Base-by-base conservation (phyloP, 2,797 vertebrate genomes). In the Catharus ustulatus region DNA sequence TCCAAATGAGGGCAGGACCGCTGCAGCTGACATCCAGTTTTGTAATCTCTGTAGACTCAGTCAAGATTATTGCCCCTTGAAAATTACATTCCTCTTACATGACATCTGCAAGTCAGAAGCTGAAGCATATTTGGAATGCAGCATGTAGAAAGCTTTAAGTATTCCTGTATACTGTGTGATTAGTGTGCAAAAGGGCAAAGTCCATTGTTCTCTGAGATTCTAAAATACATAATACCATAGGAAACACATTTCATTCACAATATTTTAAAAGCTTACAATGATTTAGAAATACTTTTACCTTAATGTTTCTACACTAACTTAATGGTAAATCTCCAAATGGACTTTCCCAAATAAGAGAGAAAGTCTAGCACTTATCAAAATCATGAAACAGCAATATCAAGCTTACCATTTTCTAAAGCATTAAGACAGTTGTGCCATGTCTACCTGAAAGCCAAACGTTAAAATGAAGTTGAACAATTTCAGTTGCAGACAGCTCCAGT, bases 1-100 rank as follows among this genome's bases (percentile, higher is more conserved):
- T 15, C 15, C 36, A 55, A 66, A 73, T n/a, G 29, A 75, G 5
- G 11, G 17, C 43, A 58, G 13, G 27, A 71, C 24, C 0, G 0
- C 45, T 48, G 18, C 1, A 63, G 12, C 1, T 52, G n/a, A 23
- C 18, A 48, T 5, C 8, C 17, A 71, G 36, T 54, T 86, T 66
- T 54, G 45, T 7, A 34, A 15, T 42, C 12, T 43, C 38, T 62
- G 40, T 22, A 81, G 52, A 77, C 40, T 62, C 43, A 27, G 16
- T 8, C 66, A 71, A 71, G 30, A 71, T 7, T 89, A 86, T 40
- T 67, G 15, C 14, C n/a, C 13, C n/a, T 43, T 75, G 61, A 89
- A 90, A 81, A 55, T 58, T 1, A 49, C 8, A 10, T 23, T 77
- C 15, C 21, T 86, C 30, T 63, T 26, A 55, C 9, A 10, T 10